These are phyloP conservation scores for Ictalurus furcatus DNA, from an alignment of 2,113 vertebrate species.

Conservation along the genomic window DNA sequence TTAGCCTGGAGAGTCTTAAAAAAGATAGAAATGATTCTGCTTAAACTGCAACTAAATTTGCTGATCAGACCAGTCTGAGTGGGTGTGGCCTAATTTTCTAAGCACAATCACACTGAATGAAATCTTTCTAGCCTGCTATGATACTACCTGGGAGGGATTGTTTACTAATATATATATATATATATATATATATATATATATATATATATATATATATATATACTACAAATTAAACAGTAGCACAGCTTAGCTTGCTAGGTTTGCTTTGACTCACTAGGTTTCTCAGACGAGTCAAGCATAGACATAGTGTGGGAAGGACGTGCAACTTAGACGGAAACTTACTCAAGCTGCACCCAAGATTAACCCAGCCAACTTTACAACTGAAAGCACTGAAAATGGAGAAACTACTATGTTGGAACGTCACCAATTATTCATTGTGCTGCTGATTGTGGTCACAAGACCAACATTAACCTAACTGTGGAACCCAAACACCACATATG, in stretches of 20 bases:
- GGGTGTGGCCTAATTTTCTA: background rate
- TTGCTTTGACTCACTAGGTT: background rate
- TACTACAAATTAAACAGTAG: background rate
- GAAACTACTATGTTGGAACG: no score
- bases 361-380: background rate
- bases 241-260: background rate
- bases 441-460: conserved; percentile 1
- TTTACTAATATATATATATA: background rate
- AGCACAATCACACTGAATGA: background rate
- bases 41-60: background rate
- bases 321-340: background rate
- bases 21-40: background rate
- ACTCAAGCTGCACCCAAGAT: background rate
- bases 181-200: no score
- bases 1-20: background rate
- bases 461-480: background rate
- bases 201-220: background rate
- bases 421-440: background rate
- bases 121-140: background rate
- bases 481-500: conserved; percentile 5
- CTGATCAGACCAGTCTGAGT: no score
- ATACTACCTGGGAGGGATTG: background rate
- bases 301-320: background rate
- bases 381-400: background rate
- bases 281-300: background rate